Evolutionary conservation across 2,113 vertebrate genomes (phyloP).

Genomic region (Bothrops jararaca): DNA sequence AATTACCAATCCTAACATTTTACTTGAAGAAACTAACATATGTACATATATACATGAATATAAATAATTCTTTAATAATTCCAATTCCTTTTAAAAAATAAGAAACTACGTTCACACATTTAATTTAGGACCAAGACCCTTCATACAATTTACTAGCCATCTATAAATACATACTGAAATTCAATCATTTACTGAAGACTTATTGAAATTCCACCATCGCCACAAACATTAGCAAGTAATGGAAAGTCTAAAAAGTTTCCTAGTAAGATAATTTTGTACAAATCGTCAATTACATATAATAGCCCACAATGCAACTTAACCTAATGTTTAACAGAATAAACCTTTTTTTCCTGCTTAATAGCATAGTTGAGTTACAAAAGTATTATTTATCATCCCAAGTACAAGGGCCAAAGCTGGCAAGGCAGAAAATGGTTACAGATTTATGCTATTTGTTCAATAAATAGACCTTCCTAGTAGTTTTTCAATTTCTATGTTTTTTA

Average conservation of each 20-base stretch:
- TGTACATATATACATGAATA: not conserved
- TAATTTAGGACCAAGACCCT: not conserved
- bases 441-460: not conserved
- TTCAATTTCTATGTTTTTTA: not conserved
- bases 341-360: not conserved
- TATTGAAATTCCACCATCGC: not conserved
- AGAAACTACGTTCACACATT: not conserved
- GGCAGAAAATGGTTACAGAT: not conserved
- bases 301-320: not conserved
- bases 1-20: not conserved
- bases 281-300: not conserved
- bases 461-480: not conserved
- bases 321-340: not conserved
- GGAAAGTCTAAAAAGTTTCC: not conserved
- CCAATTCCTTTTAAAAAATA: not conserved
- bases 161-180: not conserved
- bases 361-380: not conserved
- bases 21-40: not conserved
- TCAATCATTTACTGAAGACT: not conserved
- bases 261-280: not conserved
- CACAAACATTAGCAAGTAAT: not conserved
- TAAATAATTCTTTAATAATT: not conserved
- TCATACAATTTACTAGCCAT: not conserved
- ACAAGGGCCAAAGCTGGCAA: not conserved
- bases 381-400: not conserved